Conservation (phyloP, 2,888 invertebrate species). For the Luperina testacea region DNA sequence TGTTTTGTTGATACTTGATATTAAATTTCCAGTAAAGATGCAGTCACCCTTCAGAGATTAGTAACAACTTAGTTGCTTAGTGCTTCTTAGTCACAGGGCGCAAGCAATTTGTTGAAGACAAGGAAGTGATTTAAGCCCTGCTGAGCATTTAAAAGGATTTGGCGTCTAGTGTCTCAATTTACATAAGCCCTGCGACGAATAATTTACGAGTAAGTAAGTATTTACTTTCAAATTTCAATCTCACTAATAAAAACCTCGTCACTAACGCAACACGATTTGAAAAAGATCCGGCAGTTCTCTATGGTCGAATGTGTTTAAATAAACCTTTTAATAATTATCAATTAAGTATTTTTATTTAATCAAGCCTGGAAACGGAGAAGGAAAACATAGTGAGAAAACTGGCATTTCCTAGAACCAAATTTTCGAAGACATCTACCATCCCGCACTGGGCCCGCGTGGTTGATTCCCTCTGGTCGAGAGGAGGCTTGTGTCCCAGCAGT, state of each 20-base stretch:
- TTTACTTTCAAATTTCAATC: slow-evolving; percentile 46
- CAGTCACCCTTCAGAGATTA: slow-evolving; percentile 23
- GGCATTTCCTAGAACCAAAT: not conserved
- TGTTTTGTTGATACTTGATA: not conserved
- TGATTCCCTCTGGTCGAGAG: no score
- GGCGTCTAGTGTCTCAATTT: slow-evolving; percentile 48
- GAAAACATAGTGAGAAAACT: not conserved
- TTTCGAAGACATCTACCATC: not conserved
- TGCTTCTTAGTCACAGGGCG: slow-evolving; percentile 18
- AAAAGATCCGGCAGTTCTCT: not conserved
- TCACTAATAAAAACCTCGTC: slow-evolving; percentile 4
- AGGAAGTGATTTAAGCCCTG: slow-evolving; percentile 68
- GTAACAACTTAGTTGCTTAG: slow-evolving; percentile 14
- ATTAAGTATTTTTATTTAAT: no score
- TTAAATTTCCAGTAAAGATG: slow-evolving; percentile 5
- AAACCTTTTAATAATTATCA: no score
- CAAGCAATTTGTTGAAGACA: slow-evolving; percentile 52
- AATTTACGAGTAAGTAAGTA: slow-evolving; percentile 26
- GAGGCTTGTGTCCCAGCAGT: not conserved
- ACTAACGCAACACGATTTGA: not conserved
- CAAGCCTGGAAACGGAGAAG: no score
- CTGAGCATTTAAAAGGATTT: slow-evolving; percentile 68
- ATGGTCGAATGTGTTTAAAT: not conserved
- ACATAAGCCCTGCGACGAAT: slow-evolving; percentile 40
- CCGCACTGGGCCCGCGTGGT: not conserved